A percentile compares a stretch with the other conserved stretches of the same genome.
Conservation (phyloP, 1,140 invertebrate genomes). For the Rhagoletis pomonella region DNA sequence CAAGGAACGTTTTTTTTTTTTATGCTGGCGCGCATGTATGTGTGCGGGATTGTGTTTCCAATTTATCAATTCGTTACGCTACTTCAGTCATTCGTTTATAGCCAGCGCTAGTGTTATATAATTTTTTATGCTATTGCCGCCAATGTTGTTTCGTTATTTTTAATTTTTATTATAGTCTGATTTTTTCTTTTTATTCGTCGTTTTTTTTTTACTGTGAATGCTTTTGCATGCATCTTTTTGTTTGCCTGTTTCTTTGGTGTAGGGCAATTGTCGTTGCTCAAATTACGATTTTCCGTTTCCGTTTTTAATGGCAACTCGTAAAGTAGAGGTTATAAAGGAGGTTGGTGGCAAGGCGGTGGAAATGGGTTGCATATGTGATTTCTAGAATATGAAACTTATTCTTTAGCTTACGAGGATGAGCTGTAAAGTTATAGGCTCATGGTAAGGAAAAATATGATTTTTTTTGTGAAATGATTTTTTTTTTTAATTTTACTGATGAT, state of each 20-base stretch:
- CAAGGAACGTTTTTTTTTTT: not conserved
- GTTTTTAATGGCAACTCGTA: conserved; percentile 48
- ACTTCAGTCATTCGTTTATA: conserved; percentile 26
- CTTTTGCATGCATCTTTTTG: not conserved
- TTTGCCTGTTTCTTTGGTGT: not conserved
- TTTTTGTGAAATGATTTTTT: too few relatives aligned
- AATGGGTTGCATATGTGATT: conserved; percentile 35
- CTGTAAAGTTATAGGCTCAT: too few relatives aligned
- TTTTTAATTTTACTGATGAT: too few relatives aligned
- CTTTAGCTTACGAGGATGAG: not conserved
- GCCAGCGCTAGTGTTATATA: conserved; percentile 30
- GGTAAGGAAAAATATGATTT: too few relatives aligned
- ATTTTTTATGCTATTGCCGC: conserved; percentile 38
- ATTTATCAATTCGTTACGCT: conserved; percentile 56
- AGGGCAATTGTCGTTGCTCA: not conserved
- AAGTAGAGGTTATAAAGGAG: not conserved
- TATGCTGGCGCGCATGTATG: too few relatives aligned
- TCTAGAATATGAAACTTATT: not conserved
- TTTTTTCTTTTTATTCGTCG: conserved; percentile 2
- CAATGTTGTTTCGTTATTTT: conserved; percentile 53
- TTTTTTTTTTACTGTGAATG: not conserved
- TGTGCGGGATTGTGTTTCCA: conserved; percentile 53
- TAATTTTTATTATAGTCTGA: conserved; percentile 52
- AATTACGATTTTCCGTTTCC: conserved; percentile 40
- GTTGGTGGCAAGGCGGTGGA: not conserved